phyloP scores from a whole-genome alignment of 2,888 invertebrate genomes.

The Sepioteuthis lessoniana region DNA sequence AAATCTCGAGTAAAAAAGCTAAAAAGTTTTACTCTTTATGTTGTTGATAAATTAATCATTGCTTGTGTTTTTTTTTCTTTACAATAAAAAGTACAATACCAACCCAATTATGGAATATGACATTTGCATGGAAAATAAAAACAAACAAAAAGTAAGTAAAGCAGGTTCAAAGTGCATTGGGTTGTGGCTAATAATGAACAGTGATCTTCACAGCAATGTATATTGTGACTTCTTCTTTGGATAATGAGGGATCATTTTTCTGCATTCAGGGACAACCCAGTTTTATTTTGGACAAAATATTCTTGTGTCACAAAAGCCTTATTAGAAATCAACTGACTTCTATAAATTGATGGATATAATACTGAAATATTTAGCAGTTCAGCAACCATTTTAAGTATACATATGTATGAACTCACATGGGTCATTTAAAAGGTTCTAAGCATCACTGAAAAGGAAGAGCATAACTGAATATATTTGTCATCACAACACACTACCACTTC shows the following conservation, averaged over 20 bases:
- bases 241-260: not conserved
- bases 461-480: too few relatives aligned
- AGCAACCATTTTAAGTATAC: not conserved
- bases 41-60: too few relatives aligned
- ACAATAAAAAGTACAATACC: not conserved
- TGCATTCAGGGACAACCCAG: not conserved
- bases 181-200: not conserved
- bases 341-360: not conserved
- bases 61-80: not conserved
- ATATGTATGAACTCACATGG: too few relatives aligned
- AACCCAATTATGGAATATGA: not conserved
- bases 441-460: too few relatives aligned
- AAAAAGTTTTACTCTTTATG: too few relatives aligned
- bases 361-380: not conserved
- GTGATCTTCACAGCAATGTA: not conserved
- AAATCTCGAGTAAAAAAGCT: too few relatives aligned
- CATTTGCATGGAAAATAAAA: not conserved
- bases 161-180: not conserved
- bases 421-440: too few relatives aligned
- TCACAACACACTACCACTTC: too few relatives aligned
- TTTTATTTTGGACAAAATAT: not conserved
- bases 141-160: not conserved
- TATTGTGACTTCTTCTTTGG: not conserved
- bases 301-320: not conserved
- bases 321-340: not conserved